Conservation (phyloP, 2,888 invertebrate genomes). For the Cosmopolites sordidus region DNA sequence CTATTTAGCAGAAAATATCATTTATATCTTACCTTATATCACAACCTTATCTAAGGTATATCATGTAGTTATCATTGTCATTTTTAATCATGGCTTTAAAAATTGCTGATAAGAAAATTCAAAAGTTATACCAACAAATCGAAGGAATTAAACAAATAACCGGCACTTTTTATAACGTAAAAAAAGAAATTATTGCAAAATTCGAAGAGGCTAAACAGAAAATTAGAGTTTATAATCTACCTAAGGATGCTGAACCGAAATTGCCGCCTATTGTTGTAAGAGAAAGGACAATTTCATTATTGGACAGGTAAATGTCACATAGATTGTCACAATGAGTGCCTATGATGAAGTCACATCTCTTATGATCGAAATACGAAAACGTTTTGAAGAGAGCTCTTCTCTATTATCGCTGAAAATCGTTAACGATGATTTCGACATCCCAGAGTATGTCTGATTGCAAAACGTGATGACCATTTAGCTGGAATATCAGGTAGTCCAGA, state of each 20-base stretch:
- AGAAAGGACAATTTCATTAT: constrained; percentile 18
- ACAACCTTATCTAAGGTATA: too few species aligned
- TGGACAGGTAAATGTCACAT: constrained; percentile 26
- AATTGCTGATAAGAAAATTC: constrained; percentile 8
- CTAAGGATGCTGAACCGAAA: background rate
- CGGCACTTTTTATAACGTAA: constrained; percentile 12
- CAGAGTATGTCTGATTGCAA: constrained; percentile 23
- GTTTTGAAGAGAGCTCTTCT: constrained; percentile 18
- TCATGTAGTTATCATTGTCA: background rate
- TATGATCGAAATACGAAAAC: constrained; percentile 14
- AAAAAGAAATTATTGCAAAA: constrained; percentile 20
- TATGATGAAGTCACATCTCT: constrained; percentile 7
- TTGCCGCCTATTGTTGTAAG: constrained; percentile 11
- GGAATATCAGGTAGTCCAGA: background rate
- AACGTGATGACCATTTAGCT: background rate
- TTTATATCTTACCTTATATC: too few species aligned
- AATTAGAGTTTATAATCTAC: constrained; percentile 9
- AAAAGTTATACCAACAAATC: constrained; percentile 4
- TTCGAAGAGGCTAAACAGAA: constrained; percentile 22
- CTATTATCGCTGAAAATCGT: constrained; percentile 12
- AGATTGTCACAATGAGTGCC: constrained; percentile 4
- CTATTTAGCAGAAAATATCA: too few species aligned
- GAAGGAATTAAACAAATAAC: constrained; percentile 14
- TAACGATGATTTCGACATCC: constrained; percentile 16
- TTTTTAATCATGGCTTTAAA: constrained; percentile 10